phyloP scores from a whole-genome alignment of 2,888 invertebrate genomes.

The Pheosia gnoma region DNA sequence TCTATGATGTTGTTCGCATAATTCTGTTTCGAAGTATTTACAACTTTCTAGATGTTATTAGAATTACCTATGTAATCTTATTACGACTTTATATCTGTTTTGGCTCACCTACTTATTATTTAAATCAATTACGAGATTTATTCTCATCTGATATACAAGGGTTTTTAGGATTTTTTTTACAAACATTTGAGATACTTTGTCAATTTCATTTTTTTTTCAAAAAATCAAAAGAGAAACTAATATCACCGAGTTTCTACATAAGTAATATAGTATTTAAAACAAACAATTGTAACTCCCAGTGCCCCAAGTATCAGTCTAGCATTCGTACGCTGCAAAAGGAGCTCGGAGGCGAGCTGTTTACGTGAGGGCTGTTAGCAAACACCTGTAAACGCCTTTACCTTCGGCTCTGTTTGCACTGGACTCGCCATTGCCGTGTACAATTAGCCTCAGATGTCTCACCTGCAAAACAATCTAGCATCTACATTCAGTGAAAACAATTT shows the following conservation, averaged over 20 bases:
- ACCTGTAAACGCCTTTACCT: slow-evolving; percentile 70
- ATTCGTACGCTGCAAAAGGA: slow-evolving; percentile 56
- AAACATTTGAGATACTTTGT: not conserved
- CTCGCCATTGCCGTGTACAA: slow-evolving; percentile 74
- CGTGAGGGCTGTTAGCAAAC: slow-evolving; percentile 78
- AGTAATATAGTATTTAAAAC: slow-evolving; percentile 4
- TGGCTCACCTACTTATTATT: no score
- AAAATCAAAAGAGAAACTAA: not conserved
- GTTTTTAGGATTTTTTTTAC: not conserved
- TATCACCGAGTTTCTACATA: not conserved
- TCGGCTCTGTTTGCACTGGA: slow-evolving; percentile 71
- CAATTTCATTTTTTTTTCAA: not conserved
- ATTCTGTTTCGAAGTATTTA: not conserved
- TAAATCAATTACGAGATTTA: no score
- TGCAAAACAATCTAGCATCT: slow-evolving; percentile 50
- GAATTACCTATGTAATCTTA: no score
- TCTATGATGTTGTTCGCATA: slow-evolving; percentile 10
- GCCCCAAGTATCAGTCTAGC: slow-evolving; percentile 28
- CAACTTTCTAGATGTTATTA: no score
- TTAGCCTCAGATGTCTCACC: slow-evolving; percentile 73
- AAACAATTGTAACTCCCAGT: slow-evolving; percentile 33
- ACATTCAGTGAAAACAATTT: slow-evolving; percentile 17
- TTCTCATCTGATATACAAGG: not conserved
- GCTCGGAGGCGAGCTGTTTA: slow-evolving; percentile 70
- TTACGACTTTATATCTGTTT: no score